A percentile compares a stretch with the other conserved stretches of the same genome.
Conservation (phyloP, 2,797 vertebrate species). For the Menidia menidia region DNA sequence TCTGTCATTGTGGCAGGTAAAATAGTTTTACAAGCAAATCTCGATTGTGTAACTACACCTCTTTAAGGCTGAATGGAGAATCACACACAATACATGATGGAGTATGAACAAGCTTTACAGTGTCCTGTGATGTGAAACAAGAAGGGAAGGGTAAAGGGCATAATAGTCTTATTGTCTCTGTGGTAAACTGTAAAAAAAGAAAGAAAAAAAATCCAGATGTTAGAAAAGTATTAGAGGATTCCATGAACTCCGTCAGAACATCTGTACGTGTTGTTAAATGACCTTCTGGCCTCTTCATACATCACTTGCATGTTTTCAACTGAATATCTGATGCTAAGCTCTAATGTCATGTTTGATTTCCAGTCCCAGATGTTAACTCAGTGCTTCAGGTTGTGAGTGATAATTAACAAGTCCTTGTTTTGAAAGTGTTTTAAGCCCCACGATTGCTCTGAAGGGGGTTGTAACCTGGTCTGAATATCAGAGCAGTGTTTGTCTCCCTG, state of each 20-base stretch:
- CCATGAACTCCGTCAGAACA: not conserved
- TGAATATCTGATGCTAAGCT: not conserved
- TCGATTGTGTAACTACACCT: conserved; percentile 17
- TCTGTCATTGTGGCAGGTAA: not conserved
- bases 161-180: not conserved
- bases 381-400: conserved; percentile 15
- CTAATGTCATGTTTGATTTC: conserved; percentile 3
- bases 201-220: conserved; percentile 5
- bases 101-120: conserved; percentile 1
- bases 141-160: not conserved
- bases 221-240: not conserved
- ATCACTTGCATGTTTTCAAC: not conserved
- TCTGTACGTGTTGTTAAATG: not conserved
- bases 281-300: not conserved
- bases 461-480: conserved; percentile 30
- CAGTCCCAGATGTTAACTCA: not conserved
- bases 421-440: conserved; percentile 20
- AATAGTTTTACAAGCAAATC: conserved; percentile 8
- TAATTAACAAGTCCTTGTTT: conserved; percentile 3
- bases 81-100: conserved; percentile 1
- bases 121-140: not conserved
- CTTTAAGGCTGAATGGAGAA: conserved; percentile 15
- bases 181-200: not conserved
- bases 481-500: conserved; percentile 34
- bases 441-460: conserved; percentile 7